phyloP scores from a whole-genome alignment of 2,797 vertebrate genomes.

The Poecile montanus region DNA sequence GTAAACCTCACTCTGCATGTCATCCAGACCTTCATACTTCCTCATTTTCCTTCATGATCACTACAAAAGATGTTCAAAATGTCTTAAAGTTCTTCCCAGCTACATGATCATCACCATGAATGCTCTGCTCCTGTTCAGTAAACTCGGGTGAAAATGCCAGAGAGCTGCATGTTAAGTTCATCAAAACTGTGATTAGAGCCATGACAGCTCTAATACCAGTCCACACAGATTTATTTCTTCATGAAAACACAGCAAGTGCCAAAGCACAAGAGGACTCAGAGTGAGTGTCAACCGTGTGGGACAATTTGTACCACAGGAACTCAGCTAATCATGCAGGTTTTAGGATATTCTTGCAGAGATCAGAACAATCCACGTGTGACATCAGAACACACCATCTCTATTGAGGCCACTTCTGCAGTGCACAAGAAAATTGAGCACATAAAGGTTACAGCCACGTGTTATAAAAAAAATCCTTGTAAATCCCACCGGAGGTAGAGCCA shows the following conservation, averaged over 20 bases:
- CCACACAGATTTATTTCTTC: not conserved
- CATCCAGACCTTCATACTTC: not conserved
- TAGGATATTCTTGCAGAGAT: no score
- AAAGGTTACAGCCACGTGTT: not conserved
- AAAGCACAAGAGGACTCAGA: not conserved
- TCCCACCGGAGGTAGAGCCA: not conserved
- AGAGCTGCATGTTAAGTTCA: not conserved
- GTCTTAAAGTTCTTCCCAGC: not conserved
- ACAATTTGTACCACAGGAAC: not conserved
- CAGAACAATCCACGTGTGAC: not conserved
- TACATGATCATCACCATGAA: not conserved
- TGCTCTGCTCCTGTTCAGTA: not conserved
- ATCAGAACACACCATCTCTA: not conserved
- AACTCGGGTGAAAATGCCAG: rapidly evolving
- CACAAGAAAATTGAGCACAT: not conserved
- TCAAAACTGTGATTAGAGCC: not conserved
- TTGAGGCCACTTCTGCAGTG: not conserved
- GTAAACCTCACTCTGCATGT: not conserved
- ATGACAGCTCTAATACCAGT: not conserved
- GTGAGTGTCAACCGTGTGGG: not conserved
- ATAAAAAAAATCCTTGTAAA: not conserved
- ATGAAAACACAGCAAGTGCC: not conserved
- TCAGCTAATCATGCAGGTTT: not conserved
- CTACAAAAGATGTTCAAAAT: not conserved
- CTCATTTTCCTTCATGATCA: no score